Conservation (phyloP, 2,113 vertebrate species). For the Pelvicachromis taeniatus region DNA sequence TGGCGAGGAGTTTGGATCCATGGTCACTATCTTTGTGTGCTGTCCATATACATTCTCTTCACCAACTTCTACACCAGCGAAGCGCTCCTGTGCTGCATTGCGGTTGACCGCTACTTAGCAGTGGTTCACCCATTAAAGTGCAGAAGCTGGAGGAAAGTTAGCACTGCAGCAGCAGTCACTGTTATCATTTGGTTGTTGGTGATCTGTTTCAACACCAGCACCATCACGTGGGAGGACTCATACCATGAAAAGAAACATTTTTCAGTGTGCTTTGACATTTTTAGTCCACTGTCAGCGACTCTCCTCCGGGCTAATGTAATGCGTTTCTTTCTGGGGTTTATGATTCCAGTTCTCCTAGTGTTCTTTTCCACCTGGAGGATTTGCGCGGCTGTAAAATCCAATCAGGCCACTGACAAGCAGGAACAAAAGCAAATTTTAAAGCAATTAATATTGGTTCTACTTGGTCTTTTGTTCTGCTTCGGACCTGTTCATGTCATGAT, state of each 20-base stretch:
- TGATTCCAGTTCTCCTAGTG: slow-evolving; percentile 73
- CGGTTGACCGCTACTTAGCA: slow-evolving; percentile 81
- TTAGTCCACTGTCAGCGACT: slow-evolving; percentile 69
- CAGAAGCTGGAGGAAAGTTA: slow-evolving; percentile 71
- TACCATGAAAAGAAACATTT: slow-evolving; percentile 1
- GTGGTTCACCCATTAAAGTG: slow-evolving; percentile 82
- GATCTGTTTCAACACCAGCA: slow-evolving; percentile 67
- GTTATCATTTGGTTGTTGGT: slow-evolving; percentile 76
- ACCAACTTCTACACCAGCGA: slow-evolving; percentile 86
- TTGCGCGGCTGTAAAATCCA: slow-evolving; percentile 72
- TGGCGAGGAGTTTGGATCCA: slow-evolving; percentile 76
- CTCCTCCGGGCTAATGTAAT: slow-evolving; percentile 62
- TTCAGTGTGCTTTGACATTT: slow-evolving; percentile 77
- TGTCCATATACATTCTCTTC: slow-evolving; percentile 72
- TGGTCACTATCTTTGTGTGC: slow-evolving; percentile 48
- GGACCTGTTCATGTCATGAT: slow-evolving; percentile 80
- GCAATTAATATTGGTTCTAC: slow-evolving; percentile 72
- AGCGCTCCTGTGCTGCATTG: slow-evolving; percentile 83
- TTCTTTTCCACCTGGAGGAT: slow-evolving; percentile 77
- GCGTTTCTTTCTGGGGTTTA: slow-evolving; percentile 75
- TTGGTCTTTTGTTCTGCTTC: slow-evolving; percentile 81
- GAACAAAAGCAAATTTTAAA: slow-evolving; percentile 78
- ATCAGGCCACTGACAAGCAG: slow-evolving; percentile 74
- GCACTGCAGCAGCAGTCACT: slow-evolving; percentile 65
- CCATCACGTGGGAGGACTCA: slow-evolving; percentile 65